These are phyloP conservation scores for Chrysopa pallens DNA, from an alignment of 1,140 invertebrate species.

Conservation along the genomic window DNA sequence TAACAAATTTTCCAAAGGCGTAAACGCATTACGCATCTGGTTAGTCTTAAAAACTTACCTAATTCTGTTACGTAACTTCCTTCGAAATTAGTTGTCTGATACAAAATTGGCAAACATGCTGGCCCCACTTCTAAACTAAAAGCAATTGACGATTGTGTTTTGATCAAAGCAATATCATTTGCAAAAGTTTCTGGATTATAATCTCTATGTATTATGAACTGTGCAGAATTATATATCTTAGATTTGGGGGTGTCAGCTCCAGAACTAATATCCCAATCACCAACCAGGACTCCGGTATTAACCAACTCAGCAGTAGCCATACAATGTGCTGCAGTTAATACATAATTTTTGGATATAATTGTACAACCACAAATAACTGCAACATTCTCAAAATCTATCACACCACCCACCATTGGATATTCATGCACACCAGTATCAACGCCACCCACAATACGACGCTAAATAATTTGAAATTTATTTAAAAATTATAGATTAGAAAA, in stretches of 20 bases:
- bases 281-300: constrained; percentile 29
- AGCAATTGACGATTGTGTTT: constrained; percentile 22
- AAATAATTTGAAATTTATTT: background rate
- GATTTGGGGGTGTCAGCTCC: constrained; percentile 21
- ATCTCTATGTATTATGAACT: constrained; percentile 19
- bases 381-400: constrained; percentile 22
- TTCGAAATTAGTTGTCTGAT: constrained; percentile 22
- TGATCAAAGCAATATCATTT: constrained; percentile 45
- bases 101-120: constrained; percentile 45
- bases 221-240: constrained; percentile 11
- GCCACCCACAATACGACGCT: constrained; percentile 43
- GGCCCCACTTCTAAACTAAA: constrained; percentile 36
- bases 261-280: constrained; percentile 24
- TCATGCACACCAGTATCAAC: constrained; percentile 36
- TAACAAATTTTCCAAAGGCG: no score
- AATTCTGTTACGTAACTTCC: constrained; percentile 27
- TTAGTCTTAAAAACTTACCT: constrained; percentile 21
- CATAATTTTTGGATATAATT: constrained; percentile 38
- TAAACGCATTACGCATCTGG: constrained; percentile 5
- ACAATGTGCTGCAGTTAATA: constrained; percentile 55
- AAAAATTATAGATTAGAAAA: no score
- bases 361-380: constrained; percentile 40
- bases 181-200: constrained; percentile 21
- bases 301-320: constrained; percentile 9
- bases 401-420: constrained; percentile 42